Evolutionary conservation across 37 sponge, comb jelly and placozoan species (phyloP).

Genomic region (Theonella swinhoei): DNA sequence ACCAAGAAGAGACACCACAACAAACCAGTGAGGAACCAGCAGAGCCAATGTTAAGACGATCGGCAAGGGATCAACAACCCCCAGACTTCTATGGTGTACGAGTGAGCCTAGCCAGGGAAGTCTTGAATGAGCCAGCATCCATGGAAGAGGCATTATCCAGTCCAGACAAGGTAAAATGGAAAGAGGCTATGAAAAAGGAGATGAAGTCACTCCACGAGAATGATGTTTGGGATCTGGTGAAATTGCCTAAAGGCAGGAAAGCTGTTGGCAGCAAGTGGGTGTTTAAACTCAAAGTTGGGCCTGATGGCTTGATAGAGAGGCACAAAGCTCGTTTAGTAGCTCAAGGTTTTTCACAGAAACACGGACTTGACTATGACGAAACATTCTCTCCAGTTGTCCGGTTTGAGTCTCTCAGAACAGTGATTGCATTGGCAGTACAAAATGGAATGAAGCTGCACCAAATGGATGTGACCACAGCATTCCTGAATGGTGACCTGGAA

Average conservation of each 20-base stretch:
- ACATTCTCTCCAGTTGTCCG: conserved; percentile 63
- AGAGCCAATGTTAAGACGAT: no score
- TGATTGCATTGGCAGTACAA: conserved; percentile 55
- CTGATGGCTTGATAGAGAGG: conserved; percentile 54
- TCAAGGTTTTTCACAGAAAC: conserved; percentile 57
- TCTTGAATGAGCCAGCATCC: no score
- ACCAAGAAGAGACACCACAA: conserved; percentile 3
- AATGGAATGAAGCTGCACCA: conserved; percentile 60
- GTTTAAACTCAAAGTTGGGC: conserved; percentile 34
- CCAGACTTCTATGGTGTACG: no score
- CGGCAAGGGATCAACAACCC: no score
- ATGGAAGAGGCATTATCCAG: no score
- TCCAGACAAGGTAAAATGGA: no score
- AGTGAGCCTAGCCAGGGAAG: no score
- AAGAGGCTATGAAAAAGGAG: conserved; percentile 64
- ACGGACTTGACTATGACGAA: conserved; percentile 55
- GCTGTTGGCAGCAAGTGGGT: conserved; percentile 73
- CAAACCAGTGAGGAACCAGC: no score
- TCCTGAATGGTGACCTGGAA: conserved; percentile 49
- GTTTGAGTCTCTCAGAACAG: conserved; percentile 39
- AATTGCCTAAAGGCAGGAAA: conserved; percentile 33
- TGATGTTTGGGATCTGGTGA: conserved; percentile 72
- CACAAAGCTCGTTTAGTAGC: conserved; percentile 54
- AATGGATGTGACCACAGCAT: conserved; percentile 55
- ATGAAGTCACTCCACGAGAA: conserved; percentile 56